These are phyloP conservation scores for Psittacula cyanocephala DNA, from an alignment of 2,113 vertebrate species.

Conservation along the genomic window DNA sequence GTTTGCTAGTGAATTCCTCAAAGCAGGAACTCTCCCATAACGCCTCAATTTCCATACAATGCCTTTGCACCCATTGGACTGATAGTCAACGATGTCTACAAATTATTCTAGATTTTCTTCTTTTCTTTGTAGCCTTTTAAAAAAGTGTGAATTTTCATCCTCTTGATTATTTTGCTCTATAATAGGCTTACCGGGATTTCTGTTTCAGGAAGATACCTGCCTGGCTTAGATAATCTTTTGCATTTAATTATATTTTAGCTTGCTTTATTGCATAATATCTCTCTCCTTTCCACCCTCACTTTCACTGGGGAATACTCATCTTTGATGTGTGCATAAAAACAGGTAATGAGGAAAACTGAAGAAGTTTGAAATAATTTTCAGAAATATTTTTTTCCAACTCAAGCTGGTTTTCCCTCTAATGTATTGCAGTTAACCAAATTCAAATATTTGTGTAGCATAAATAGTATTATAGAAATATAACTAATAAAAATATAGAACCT, in stretches of 20 bases:
- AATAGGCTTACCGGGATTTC: not conserved
- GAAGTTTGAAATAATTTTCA: not conserved
- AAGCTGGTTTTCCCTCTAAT: not conserved
- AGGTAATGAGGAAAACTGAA: not conserved
- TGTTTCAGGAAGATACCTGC: conserved; percentile 4
- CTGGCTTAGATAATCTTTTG: conserved; percentile 14
- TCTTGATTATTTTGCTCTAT: not conserved
- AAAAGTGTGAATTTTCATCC: not conserved
- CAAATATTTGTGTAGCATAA: not conserved
- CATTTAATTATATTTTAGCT: conserved; percentile 3
- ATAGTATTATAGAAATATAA: not conserved
- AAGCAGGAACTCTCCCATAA: not conserved
- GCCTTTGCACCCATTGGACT: not conserved
- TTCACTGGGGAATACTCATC: not conserved
- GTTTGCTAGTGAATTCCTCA: not conserved
- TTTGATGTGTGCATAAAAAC: not conserved
- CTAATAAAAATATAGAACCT: not conserved
- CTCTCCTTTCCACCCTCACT: not conserved
- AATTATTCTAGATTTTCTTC: not conserved
- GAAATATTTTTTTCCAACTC: not conserved
- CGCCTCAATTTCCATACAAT: not conserved
- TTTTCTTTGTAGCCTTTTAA: not conserved
- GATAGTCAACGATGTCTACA: not conserved
- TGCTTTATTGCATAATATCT: not conserved
- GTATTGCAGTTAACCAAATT: not conserved